Percentiles rank a stretch among this genome's conserved stretches.
phyloP scores from a whole-genome alignment of 2,113 vertebrate genomes.

The Hypanus sabinus region DNA sequence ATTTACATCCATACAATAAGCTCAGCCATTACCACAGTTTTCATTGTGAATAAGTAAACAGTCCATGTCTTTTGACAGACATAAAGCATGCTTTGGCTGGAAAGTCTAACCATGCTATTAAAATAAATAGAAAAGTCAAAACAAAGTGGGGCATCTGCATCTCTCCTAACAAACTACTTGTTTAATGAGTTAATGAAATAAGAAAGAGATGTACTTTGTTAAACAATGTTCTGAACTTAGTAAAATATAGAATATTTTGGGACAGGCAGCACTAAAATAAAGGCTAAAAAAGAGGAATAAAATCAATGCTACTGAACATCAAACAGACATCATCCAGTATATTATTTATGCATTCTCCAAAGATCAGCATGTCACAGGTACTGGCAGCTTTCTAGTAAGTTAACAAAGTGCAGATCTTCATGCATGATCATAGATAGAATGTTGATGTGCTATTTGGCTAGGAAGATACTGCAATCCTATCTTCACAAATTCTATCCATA shows the following conservation, averaged over 20 bases:
- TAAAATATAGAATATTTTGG: not conserved
- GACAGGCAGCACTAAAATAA: not conserved
- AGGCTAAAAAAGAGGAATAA: not conserved
- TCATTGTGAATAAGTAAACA: constrained; percentile 25
- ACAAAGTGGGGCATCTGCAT: not conserved
- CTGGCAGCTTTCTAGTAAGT: not conserved
- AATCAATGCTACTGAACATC: not conserved
- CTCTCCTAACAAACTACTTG: not conserved
- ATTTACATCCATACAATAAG: not conserved
- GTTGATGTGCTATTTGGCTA: not conserved
- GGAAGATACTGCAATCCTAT: not conserved
- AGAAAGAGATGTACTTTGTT: not conserved
- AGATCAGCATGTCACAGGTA: constrained; percentile 5
- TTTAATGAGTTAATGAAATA: not conserved
- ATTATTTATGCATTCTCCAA: not conserved
- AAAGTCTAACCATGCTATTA: not conserved
- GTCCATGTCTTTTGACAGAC: not conserved
- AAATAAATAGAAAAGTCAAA: constrained; percentile 6
- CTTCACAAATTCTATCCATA: not conserved
- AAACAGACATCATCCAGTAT: not conserved
- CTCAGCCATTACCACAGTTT: not conserved
- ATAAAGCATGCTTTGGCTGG: not conserved
- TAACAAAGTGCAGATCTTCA: not conserved
- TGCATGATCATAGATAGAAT: not conserved
- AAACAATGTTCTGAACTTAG: not conserved